phyloP scores from a whole-genome alignment of 1,140 invertebrate species.

The Leguminivora glycinivorella region DNA sequence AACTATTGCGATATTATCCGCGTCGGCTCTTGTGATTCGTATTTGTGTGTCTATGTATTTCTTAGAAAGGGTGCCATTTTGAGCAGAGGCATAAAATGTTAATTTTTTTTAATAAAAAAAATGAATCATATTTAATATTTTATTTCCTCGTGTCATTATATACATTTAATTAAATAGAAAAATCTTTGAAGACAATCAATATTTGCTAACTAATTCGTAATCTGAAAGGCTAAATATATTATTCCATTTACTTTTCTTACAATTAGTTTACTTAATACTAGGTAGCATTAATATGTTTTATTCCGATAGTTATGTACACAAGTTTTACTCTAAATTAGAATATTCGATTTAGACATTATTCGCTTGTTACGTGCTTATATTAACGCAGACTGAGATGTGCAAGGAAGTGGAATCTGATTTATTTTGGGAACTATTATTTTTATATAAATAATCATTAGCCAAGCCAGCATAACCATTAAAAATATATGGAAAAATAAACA shows the following conservation, averaged over 20 bases:
- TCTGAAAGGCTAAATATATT: neutral
- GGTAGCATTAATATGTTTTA: neutral
- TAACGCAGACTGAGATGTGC: neutral
- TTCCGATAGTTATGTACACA: neutral
- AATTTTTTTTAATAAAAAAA: neutral
- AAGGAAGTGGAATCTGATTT: too few relatives aligned
- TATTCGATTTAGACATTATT: neutral
- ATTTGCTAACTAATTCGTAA: slow-evolving; percentile 33
- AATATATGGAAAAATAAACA: too few relatives aligned
- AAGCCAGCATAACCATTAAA: too few relatives aligned
- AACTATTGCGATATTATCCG: too few relatives aligned
- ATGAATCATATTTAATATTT: neutral
- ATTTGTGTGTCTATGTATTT: too few relatives aligned
- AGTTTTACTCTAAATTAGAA: too few relatives aligned
- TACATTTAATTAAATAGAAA: slow-evolving; percentile 39
- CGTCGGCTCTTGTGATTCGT: too few relatives aligned
- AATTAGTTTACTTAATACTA: neutral
- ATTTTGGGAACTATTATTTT: too few relatives aligned
- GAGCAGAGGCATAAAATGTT: too few relatives aligned
- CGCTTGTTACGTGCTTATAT: neutral
- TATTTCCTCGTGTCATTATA: slow-evolving; percentile 32
- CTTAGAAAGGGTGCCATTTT: too few relatives aligned
- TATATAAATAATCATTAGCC: too few relatives aligned
- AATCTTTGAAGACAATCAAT: slow-evolving; percentile 44
- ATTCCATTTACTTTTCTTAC: neutral